Percentiles rank a stretch among this genome's conserved stretches.
Conservation (phyloP, 2,113 vertebrate genomes). For the Rhynchopsitta pachyrhyncha region DNA sequence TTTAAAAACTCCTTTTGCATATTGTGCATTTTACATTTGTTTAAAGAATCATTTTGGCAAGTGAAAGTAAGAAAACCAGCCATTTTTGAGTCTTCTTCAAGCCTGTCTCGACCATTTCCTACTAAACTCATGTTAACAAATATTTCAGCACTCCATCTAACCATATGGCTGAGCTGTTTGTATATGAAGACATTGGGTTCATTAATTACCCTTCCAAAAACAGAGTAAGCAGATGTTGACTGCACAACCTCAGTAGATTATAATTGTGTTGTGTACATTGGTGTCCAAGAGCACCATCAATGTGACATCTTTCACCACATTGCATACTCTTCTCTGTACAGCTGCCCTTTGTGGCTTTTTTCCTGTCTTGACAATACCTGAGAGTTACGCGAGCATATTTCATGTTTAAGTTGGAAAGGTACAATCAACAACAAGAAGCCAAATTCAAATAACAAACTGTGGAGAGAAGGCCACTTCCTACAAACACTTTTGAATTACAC, state of each 20-base stretch:
- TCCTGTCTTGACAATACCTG: background rate
- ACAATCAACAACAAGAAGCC: background rate
- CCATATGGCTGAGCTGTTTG: background rate
- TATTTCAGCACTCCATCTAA: background rate
- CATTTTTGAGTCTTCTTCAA: background rate
- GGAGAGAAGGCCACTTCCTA: background rate
- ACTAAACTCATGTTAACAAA: background rate
- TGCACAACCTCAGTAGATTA: background rate
- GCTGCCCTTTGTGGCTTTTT: background rate
- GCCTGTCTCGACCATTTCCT: background rate
- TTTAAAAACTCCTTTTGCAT: background rate
- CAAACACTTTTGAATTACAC: background rate
- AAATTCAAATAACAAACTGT: background rate
- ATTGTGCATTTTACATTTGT: background rate
- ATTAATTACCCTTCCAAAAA: background rate
- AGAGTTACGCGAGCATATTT: background rate
- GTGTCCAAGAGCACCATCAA: background rate
- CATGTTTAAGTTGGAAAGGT: background rate
- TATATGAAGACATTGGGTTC: background rate
- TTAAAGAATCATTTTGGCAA: background rate
- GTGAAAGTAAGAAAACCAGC: background rate
- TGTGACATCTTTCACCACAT: background rate
- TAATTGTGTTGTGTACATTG: background rate
- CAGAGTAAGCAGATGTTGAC: background rate
- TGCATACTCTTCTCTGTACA: background rate